phyloP scores from a whole-genome alignment of 2,888 invertebrate species.

The Gortyna flavago region DNA sequence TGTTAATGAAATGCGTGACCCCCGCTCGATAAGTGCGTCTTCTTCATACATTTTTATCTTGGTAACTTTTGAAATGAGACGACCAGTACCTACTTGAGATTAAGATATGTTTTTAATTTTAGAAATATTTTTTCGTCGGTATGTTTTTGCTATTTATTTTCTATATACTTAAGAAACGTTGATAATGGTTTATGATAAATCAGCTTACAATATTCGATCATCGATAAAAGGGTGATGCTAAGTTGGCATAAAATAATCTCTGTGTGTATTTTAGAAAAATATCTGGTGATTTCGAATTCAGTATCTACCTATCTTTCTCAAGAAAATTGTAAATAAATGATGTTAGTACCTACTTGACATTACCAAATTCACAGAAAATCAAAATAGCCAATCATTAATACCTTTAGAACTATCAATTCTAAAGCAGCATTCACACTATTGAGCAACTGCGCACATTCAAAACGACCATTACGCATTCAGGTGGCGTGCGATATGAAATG shows the following conservation, averaged over 20 bases:
- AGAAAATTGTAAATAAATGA: no score
- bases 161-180: not conserved
- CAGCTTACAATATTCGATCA: constrained; percentile 22
- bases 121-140: not conserved
- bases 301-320: no score
- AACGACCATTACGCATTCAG: constrained; percentile 68
- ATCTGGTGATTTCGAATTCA: not conserved
- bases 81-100: constrained; percentile 39
- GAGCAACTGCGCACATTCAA: constrained; percentile 32
- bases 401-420: constrained; percentile 36
- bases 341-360: not conserved
- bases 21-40: constrained; percentile 66
- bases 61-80: constrained; percentile 45
- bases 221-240: not conserved
- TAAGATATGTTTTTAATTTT: constrained; percentile 32
- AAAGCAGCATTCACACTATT: constrained; percentile 49
- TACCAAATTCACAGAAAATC: not conserved
- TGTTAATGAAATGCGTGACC: constrained; percentile 84
- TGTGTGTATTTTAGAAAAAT: not conserved
- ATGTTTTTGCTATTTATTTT: not conserved
- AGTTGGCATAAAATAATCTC: constrained; percentile 9
- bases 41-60: constrained; percentile 61
- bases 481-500: constrained; percentile 70
- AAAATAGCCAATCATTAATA: constrained; percentile 14
- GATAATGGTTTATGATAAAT: constrained; percentile 7